Percentiles rank a stretch among this genome's conserved stretches.
phyloP scores from a whole-genome alignment of 1,140 invertebrate genomes.

The Dendroctonus valens region DNA sequence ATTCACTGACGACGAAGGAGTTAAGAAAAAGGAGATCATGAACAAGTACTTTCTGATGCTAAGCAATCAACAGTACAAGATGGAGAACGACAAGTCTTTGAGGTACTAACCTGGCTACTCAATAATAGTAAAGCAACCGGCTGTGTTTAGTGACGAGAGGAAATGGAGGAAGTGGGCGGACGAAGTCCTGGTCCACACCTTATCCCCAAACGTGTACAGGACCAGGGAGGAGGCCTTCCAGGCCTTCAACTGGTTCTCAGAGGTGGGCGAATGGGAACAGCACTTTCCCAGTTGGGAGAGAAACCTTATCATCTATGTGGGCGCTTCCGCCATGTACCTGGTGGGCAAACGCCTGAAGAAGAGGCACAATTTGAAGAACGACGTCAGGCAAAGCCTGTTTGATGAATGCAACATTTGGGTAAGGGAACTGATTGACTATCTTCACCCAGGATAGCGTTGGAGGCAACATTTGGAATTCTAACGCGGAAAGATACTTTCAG shows the following conservation, averaged over 20 bases:
- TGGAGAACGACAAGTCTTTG: slow-evolving; percentile 48
- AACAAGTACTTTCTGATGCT: slow-evolving; percentile 97
- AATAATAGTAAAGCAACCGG: not conserved
- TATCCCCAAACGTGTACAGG: slow-evolving; percentile 97
- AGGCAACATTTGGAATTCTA: not conserved
- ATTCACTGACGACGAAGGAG: slow-evolving; percentile 67
- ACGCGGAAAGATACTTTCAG: slow-evolving; percentile 2
- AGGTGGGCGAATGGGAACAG: slow-evolving; percentile 88
- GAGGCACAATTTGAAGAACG: slow-evolving; percentile 79
- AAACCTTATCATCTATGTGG: slow-evolving; percentile 87
- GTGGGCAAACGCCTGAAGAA: slow-evolving; percentile 88
- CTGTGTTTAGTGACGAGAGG: slow-evolving; percentile 72
- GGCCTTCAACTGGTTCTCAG: slow-evolving; percentile 89
- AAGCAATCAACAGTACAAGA: slow-evolving; percentile 21
- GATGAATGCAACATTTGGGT: slow-evolving; percentile 85
- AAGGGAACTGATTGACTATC: slow-evolving; percentile 33
- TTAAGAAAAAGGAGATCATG: slow-evolving; percentile 73
- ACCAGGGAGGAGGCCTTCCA: slow-evolving; percentile 79
- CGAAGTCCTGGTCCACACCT: slow-evolving; percentile 80
- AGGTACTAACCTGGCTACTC: not conserved
- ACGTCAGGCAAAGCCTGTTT: slow-evolving; percentile 88
- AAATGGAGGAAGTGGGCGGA: slow-evolving; percentile 97
- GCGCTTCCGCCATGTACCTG: slow-evolving; percentile 90
- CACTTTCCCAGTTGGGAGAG: slow-evolving; percentile 86
- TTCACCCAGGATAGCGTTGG: not conserved